These are phyloP conservation scores for Syngnathus typhle DNA, from an alignment of 2,113 vertebrate species.

Conservation along the genomic window DNA sequence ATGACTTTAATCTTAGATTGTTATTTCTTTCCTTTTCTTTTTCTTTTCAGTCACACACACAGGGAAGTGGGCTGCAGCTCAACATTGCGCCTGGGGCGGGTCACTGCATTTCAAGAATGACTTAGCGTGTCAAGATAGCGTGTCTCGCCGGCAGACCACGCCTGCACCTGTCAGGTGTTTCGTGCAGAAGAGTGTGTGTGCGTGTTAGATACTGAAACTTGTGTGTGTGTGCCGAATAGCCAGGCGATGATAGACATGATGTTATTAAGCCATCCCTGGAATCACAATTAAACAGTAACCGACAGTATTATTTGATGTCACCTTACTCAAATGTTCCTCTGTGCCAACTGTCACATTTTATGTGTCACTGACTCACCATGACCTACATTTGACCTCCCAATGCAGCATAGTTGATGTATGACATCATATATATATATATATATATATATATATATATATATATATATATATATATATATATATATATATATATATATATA, in stretches of 20 bases:
- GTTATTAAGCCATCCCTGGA: conserved; percentile 53
- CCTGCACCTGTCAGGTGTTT: conserved; percentile 76
- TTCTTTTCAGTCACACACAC: not conserved
- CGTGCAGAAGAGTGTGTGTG: conserved; percentile 60
- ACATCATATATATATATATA: not conserved
- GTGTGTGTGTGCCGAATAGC: conserved; percentile 32
- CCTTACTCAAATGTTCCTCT: not conserved
- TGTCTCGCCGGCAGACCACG: conserved; percentile 68
- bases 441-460: too few relatives aligned
- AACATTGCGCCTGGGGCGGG: conserved; percentile 56
- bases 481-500: too few relatives aligned
- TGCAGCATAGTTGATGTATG: not conserved
- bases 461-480: too few relatives aligned
- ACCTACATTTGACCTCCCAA: not conserved
- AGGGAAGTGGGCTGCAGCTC: conserved; percentile 63
- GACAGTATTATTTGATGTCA: not conserved
- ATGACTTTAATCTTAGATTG: too few relatives aligned
- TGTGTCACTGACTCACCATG: not conserved
- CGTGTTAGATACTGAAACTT: conserved; percentile 20
- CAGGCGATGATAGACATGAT: conserved; percentile 51
- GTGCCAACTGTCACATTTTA: not conserved
- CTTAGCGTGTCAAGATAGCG: conserved; percentile 77
- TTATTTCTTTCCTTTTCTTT: too few relatives aligned
- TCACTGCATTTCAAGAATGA: conserved; percentile 75
- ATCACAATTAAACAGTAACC: conserved; percentile 20